phyloP scores from a whole-genome alignment of 1,140 invertebrate species.

The Leptinotarsa lineolata region DNA sequence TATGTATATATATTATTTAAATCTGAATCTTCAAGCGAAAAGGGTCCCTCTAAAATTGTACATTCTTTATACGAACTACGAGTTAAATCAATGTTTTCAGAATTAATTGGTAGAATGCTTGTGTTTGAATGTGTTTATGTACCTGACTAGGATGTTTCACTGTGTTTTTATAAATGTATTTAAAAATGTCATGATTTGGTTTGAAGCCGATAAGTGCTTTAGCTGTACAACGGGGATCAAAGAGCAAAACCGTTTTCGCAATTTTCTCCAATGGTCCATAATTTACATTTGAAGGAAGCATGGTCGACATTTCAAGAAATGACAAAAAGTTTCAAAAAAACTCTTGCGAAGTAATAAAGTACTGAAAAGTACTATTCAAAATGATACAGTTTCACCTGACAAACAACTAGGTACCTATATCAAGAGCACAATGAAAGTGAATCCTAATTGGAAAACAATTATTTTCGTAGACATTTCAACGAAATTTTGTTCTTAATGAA shows the following conservation, averaged over 20 bases:
- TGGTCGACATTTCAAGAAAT: too few relatives aligned
- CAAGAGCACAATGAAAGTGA: too few relatives aligned
- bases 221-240: neutral
- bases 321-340: too few relatives aligned
- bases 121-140: too few relatives aligned
- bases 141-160: neutral
- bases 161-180: neutral
- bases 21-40: neutral
- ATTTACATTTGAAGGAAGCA: too few relatives aligned
- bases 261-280: neutral
- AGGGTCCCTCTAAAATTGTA: neutral
- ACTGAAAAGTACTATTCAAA: too few relatives aligned
- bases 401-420: too few relatives aligned
- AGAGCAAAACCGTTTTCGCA: neutral
- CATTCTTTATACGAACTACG: neutral
- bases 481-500: too few relatives aligned
- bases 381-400: too few relatives aligned
- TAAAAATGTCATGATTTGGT: slow-evolving; percentile 2
- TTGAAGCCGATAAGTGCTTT: neutral
- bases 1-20: neutral
- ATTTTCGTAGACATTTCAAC: too few relatives aligned
- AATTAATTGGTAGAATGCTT: neutral
- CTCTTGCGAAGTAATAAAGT: too few relatives aligned
- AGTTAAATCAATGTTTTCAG: neutral
- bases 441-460: too few relatives aligned